A percentile compares a stretch with the other conserved stretches of the same genome.
These are phyloP conservation scores for Cerceris rybyensis DNA, from an alignment of 2,888 invertebrate species.

Conservation along the genomic window DNA sequence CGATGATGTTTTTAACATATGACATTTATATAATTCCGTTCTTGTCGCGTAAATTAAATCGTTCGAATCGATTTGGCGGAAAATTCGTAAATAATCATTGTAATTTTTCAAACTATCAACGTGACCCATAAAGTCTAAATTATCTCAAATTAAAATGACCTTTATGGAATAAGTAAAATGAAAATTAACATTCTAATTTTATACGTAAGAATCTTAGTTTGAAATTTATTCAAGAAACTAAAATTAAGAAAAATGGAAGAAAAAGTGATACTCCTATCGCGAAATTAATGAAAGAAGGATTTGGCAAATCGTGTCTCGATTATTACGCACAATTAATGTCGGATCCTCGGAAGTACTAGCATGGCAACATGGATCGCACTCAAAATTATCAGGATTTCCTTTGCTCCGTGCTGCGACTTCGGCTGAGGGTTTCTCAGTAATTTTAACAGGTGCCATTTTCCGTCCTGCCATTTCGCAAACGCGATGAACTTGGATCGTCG, in stretches of 20 bases:
- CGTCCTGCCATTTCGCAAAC: slow-evolving; percentile 46
- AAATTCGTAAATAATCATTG: too few species aligned
- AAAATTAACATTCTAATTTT: too few species aligned
- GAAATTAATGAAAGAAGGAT: not conserved
- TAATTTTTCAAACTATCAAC: too few species aligned
- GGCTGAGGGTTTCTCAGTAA: slow-evolving; percentile 34
- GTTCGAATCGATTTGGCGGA: too few species aligned
- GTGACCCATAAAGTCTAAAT: too few species aligned
- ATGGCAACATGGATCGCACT: slow-evolving; percentile 60
- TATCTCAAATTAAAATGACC: too few species aligned
- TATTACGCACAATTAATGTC: slow-evolving; percentile 63
- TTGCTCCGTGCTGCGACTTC: slow-evolving; percentile 22
- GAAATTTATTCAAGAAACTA: not conserved
- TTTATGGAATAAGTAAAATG: too few species aligned
- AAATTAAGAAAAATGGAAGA: not conserved
- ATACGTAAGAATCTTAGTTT: too few species aligned
- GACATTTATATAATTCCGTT: too few species aligned
- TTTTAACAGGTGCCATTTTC: slow-evolving; percentile 33
- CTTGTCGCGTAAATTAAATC: too few species aligned
- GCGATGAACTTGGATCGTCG: slow-evolving; percentile 8
- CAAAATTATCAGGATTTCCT: slow-evolving; percentile 44
- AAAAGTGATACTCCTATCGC: not conserved
- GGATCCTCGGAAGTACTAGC: slow-evolving; percentile 45
- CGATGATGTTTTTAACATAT: too few species aligned
- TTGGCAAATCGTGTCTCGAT: slow-evolving; percentile 12